Evolutionary conservation across 2,888 invertebrate genomes (phyloP).

Genomic region (Athalia circularis): DNA sequence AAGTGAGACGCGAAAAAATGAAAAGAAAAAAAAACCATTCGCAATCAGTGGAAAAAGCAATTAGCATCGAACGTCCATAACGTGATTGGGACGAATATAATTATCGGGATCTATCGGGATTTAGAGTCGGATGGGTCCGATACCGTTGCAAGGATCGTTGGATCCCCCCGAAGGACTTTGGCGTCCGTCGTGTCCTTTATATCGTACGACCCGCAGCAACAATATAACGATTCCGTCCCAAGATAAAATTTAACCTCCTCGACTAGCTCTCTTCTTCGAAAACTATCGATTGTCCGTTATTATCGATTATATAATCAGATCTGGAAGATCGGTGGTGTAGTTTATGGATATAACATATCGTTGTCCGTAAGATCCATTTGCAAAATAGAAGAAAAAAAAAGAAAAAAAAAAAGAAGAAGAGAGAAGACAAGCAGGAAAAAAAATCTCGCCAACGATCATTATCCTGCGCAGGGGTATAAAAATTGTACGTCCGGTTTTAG

Average conservation of each 20-base stretch:
- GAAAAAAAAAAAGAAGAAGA: too few relatives aligned
- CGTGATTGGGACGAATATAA: not conserved
- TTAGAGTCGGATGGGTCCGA: too few relatives aligned
- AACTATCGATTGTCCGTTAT: conserved; percentile 32
- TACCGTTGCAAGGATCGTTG: conserved; percentile 6
- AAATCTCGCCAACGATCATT: too few relatives aligned
- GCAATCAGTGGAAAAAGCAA: conserved; percentile 18
- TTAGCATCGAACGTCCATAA: conserved; percentile 39
- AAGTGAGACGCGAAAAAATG: not conserved
- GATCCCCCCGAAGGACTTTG: conserved; percentile 9
- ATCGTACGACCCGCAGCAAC: conserved; percentile 23
- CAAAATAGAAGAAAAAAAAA: too few relatives aligned
- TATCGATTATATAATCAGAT: conserved; percentile 37
- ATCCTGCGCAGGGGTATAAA: too few relatives aligned
- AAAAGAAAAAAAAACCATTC: not conserved
- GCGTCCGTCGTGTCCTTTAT: conserved; percentile 24
- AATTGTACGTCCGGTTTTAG: too few relatives aligned
- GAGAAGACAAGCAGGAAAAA: too few relatives aligned
- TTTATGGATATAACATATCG: too few relatives aligned
- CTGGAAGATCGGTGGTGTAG: conserved; percentile 11
- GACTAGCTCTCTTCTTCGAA: not conserved
- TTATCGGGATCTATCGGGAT: not conserved
- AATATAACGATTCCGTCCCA: conserved; percentile 37
- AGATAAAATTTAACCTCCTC: conserved; percentile 11
- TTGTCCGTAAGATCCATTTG: too few relatives aligned